phyloP scores from a whole-genome alignment of 2,113 vertebrate species.

The Empidonax alnorum region DNA sequence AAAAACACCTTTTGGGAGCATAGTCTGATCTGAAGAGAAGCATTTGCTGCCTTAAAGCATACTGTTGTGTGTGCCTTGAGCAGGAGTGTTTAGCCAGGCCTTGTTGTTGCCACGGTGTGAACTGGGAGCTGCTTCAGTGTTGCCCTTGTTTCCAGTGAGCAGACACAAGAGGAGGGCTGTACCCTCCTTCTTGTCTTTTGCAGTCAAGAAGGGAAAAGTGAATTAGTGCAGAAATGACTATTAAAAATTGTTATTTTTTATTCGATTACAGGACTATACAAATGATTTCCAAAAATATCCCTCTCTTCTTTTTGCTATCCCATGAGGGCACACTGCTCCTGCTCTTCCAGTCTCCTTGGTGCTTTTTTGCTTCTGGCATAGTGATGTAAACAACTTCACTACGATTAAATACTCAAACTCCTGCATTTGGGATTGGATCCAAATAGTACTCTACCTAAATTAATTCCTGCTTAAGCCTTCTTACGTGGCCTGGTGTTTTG shows the following conservation, averaged over 20 bases:
- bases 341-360: not conserved
- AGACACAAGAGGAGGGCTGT: not conserved
- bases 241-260: not conserved
- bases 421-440: not conserved
- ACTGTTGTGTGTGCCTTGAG: not conserved
- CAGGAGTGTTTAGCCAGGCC: not conserved
- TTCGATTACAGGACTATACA: not conserved
- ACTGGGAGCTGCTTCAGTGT: not conserved
- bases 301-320: not conserved
- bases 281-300: not conserved
- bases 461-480: not conserved
- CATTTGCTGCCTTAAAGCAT: not conserved
- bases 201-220: not conserved
- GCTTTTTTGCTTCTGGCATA: not conserved
- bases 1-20: not conserved
- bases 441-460: not conserved
- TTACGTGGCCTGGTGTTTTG: not conserved
- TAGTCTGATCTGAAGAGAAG: not conserved
- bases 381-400: not conserved
- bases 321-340: not conserved
- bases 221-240: not conserved
- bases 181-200: not conserved
- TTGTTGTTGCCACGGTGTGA: not conserved
- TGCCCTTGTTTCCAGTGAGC: not conserved
- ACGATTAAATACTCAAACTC: not conserved